Evolutionary conservation across 1,140 invertebrate genomes (phyloP).

Genomic region (Drosophila nannoptera): DNA sequence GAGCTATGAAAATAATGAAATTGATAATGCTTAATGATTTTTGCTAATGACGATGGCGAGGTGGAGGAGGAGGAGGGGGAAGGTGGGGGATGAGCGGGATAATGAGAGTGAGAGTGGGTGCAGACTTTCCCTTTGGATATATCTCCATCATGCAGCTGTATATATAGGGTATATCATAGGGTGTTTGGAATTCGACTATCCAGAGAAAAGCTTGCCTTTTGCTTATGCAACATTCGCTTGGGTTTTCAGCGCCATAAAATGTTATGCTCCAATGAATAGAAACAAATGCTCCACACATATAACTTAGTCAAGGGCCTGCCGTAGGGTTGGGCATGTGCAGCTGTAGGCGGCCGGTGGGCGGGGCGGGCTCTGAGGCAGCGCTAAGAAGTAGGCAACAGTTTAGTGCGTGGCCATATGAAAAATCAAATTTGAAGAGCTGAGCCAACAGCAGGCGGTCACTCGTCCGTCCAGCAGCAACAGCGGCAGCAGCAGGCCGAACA

Average conservation of each 20-base stretch:
- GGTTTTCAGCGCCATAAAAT: slow-evolving; percentile 71
- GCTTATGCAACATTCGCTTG: slow-evolving; percentile 25
- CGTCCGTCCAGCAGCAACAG: slow-evolving; percentile 12
- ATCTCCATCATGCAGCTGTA: too few relatives aligned
- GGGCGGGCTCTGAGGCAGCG: neutral
- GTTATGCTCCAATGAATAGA: slow-evolving; percentile 69
- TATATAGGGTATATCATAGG: neutral
- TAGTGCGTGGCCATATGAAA: slow-evolving; percentile 28
- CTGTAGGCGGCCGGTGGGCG: too few relatives aligned
- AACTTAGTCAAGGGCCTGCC: slow-evolving; percentile 34
- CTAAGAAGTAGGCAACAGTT: slow-evolving; percentile 40
- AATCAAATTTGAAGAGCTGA: slow-evolving; percentile 69
- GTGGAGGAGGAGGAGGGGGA: neutral
- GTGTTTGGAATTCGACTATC: slow-evolving; percentile 18
- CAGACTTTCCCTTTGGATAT: too few relatives aligned
- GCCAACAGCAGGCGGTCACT: slow-evolving; percentile 54
- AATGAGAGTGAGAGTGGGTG: too few relatives aligned
- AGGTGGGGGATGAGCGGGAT: too few relatives aligned
- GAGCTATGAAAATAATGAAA: neutral
- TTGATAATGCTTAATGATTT: neutral
- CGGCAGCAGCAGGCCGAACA: slow-evolving; percentile 37
- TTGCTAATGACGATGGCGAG: too few relatives aligned
- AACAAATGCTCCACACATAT: slow-evolving; percentile 70
- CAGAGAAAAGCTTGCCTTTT: neutral
- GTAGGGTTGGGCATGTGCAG: neutral